Base-by-base conservation (phyloP, 2,888 invertebrate species). In the Incurvaria masculella region DNA sequence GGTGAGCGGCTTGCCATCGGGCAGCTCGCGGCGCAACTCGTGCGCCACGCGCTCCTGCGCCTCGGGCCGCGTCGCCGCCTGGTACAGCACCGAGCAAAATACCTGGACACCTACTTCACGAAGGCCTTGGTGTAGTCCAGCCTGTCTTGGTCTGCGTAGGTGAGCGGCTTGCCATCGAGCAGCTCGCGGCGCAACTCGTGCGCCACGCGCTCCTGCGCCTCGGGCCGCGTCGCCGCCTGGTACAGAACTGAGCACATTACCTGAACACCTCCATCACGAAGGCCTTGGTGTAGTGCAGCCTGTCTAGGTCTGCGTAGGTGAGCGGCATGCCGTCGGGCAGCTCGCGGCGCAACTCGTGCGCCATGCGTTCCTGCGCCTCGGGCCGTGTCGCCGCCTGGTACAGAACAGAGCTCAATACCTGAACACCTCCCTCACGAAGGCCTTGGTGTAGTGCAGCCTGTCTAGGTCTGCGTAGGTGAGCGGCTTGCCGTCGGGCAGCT, bases 231-330 rank as follows among this genome's bases (percentile, higher is more conserved):
- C 0, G 92, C 86, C 17, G 89, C 69, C 68, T 92, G 92, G 66
- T 92, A 92, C 5, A 92, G 69, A 60, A 92, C 89, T 0, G 91
- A 92, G 59, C 91, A 91, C 2, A 91, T n/a, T n/a, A 87, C 87
- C 91, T 84, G 60, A 91, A 88, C 0, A 91, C 91, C 79, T 94
- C 94, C 60, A 89, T 89, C 50, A 94, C 88, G 58, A 93, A 94
- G 1, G 92, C 91, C 69, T 89, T 91, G 26, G 91, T 81, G 59
- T 90, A 92, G 49, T 86, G 82, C 70, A 93, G 83, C 62, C 87
- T 84, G 57, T 91, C 89, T 21, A 94, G 68, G 50, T 86, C 82
- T 19, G 82, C 72, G 23, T 86, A 81, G 0, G 83, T 86, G 4
- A 93, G 66, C 0, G 86, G 85, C 38, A 84, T 81, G 50, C 76